phyloP scores from a whole-genome alignment of 2,888 invertebrate genomes.

The Parnassius glacialis region DNA sequence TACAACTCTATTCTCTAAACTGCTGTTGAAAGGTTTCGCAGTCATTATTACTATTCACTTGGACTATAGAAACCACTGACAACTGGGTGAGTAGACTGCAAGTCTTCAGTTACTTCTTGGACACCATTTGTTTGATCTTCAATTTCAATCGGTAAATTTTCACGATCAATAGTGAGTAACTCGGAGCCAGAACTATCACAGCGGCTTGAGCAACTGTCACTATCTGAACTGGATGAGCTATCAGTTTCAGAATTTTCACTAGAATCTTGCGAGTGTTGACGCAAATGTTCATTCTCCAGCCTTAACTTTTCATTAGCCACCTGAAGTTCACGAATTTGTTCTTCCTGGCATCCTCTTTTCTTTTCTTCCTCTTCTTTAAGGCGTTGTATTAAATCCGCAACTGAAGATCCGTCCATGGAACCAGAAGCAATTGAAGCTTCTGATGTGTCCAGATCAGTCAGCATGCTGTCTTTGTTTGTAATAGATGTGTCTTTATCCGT shows the following conservation, averaged over 20 bases:
- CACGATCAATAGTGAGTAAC: constrained; percentile 35
- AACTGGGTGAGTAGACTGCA: constrained; percentile 43
- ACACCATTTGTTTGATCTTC: constrained; percentile 41
- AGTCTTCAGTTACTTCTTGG: constrained; percentile 10
- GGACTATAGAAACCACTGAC: constrained; percentile 68
- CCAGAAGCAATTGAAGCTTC: constrained; percentile 59
- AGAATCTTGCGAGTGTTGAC: constrained; percentile 63
- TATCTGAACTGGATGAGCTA: constrained; percentile 75
- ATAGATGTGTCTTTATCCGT: constrained; percentile 49
- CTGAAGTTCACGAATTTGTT: constrained; percentile 82
- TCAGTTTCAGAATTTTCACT: constrained; percentile 83
- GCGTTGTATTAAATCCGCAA: constrained; percentile 58
- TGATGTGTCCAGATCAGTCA: constrained; percentile 63
- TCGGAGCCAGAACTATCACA: constrained; percentile 53
- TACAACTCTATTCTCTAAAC: neutral
- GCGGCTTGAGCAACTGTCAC: constrained; percentile 67
- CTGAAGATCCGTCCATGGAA: constrained; percentile 52
- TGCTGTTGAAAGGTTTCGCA: no score
- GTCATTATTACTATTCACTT: constrained; percentile 28
- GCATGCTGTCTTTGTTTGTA: constrained; percentile 59
- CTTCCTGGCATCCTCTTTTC: no score
- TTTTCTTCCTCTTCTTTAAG: constrained; percentile 81
- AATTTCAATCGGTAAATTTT: constrained; percentile 28
- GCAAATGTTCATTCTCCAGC: constrained; percentile 82
- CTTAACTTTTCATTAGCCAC: constrained; percentile 83